A percentile compares a stretch with the other conserved stretches of the same genome.
phyloP scores from a whole-genome alignment of 2,797 vertebrate genomes.

The Acanthurus leucopareius region DNA sequence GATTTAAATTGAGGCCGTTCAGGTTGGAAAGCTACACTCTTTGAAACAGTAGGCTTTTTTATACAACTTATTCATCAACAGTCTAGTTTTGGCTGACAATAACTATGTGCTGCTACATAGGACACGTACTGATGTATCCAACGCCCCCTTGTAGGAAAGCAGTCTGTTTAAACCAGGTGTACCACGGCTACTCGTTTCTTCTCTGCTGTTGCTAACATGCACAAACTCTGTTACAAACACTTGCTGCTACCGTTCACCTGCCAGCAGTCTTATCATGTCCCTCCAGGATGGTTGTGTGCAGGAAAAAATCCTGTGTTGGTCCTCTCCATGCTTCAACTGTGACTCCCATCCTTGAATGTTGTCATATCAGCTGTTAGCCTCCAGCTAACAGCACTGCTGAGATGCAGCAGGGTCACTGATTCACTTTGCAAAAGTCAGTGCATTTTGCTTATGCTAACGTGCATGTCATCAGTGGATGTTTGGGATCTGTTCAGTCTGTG shows the following conservation, averaged over 20 bases:
- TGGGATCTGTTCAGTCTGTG: neutral
- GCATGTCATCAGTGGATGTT: conserved; percentile 1
- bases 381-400: neutral
- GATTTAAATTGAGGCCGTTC: too few species aligned
- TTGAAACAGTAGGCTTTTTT: too few species aligned
- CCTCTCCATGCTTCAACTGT: neutral
- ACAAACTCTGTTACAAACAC: neutral
- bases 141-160: neutral
- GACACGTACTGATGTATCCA: neutral
- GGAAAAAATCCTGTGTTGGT: neutral
- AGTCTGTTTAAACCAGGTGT: neutral
- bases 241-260: neutral
- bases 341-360: neutral
- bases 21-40: too few species aligned
- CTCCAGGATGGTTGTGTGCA: conserved; percentile 1
- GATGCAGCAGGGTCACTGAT: neutral
- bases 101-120: neutral
- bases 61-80: too few species aligned
- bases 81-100: neutral
- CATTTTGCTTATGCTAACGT: neutral
- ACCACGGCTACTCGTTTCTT: too few species aligned
- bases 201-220: neutral
- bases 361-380: conserved; percentile 6
- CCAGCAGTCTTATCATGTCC: neutral
- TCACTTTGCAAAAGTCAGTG: neutral